Evolutionary conservation across 2,797 vertebrate genomes (phyloP), one percentile per base, ranked within the genome.

Genomic region (Pogoniulus pusillus): DNA sequence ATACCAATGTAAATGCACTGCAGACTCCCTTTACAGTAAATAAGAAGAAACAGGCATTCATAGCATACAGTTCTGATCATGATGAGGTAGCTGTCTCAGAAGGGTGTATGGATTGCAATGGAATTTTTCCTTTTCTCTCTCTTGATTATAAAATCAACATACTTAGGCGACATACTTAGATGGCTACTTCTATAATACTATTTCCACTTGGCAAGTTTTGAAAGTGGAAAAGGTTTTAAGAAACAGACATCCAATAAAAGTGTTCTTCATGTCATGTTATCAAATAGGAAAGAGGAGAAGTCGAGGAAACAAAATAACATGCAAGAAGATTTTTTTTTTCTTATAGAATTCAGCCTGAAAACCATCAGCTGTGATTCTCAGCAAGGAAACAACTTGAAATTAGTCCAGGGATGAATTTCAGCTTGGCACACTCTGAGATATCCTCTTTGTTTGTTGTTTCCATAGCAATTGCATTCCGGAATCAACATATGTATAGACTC

Each of bases 401-500:
- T 53, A 83, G 47, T 80, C 73, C 92, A 89, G 66, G 53, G 69
- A 66, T 80, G 66, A 85, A 74, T 89, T 85, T 88, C 69, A 90
- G n/a, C 75, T 87, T 91, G 84, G 88, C 75, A 51, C 1, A 1
- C 58, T 74, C 75, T 78, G 29, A 90, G 37, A 91, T 71, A 87
- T 14, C 37, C 32, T 89, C 87, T 94, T 94, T 94, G 85, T 94
- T 95, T 94, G 76, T 91, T 74, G 87, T 96, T 96, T 93, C 94
- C 92, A 95, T 93, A 94, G 91, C 83, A 90, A 91, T 94, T 81
- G 43, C 51, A 51, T 87, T 93, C 60, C 8, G 18, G 81, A 87
- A 53, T 89, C 93, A 92, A 89, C 47, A 72, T 54, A 78, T 17
- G 55, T 69, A 63, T 62, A 65, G 39, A 18, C 4, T 89, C 27